Evolutionary conservation across 2,888 invertebrate species (phyloP).

Genomic region (Amphipoea lucens): DNA sequence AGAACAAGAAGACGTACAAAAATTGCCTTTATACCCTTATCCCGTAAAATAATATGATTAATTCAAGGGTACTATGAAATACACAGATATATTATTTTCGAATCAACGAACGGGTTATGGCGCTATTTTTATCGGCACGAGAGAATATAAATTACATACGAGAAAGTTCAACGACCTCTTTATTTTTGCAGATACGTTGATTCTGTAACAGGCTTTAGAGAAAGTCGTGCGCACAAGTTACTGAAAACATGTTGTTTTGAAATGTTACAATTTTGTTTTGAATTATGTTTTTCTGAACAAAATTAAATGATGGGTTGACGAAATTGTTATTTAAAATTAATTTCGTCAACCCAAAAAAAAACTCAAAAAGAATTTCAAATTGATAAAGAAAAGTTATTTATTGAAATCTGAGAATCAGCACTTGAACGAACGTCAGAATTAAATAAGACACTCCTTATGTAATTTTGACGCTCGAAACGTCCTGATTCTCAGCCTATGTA

Average conservation of each 20-base stretch:
- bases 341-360: too few species aligned
- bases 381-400: too few species aligned
- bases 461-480: too few species aligned
- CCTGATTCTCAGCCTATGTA: too few species aligned
- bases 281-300: constrained; percentile 23
- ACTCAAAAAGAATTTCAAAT: too few species aligned
- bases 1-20: neutral
- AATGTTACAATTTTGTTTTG: constrained; percentile 23
- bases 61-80: constrained; percentile 14
- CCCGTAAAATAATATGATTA: neutral
- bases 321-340: neutral
- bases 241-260: constrained; percentile 32
- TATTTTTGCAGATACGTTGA: constrained; percentile 35
- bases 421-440: too few species aligned
- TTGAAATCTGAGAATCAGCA: too few species aligned
- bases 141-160: constrained; percentile 21
- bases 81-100: constrained; percentile 21
- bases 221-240: constrained; percentile 37
- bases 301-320: neutral
- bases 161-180: constrained; percentile 32
- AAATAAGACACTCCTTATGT: too few species aligned
- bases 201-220: constrained; percentile 29
- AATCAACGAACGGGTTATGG: constrained; percentile 37
- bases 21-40: neutral
- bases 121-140: constrained; percentile 21